These are phyloP conservation scores for Rhagoletis pomonella DNA, from an alignment of 1,140 invertebrate genomes.

Conservation along the genomic window DNA sequence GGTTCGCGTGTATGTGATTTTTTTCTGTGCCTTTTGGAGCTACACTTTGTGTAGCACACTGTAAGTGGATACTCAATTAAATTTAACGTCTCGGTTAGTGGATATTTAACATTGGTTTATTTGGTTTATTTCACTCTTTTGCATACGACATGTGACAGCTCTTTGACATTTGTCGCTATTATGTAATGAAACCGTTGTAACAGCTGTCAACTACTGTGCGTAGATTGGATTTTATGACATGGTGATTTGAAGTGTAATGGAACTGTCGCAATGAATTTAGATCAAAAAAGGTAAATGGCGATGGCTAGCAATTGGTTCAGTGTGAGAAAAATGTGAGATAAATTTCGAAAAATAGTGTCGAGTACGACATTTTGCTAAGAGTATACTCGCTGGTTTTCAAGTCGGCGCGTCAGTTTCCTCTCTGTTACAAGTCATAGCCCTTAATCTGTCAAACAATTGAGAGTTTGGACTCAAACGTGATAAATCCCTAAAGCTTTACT, in stretches of 20 bases:
- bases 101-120: neutral
- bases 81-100: neutral
- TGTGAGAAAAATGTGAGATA: neutral
- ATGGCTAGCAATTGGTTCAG: neutral
- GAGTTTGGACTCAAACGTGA: no score
- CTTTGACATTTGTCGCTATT: slow-evolving; percentile 44
- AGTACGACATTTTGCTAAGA: no score
- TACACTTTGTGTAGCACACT: neutral
- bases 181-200: slow-evolving; percentile 50
- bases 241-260: slow-evolving; percentile 48
- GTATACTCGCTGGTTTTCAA: no score
- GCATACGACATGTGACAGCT: slow-evolving; percentile 47
- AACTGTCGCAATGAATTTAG: slow-evolving; percentile 38
- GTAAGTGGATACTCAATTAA: slow-evolving; percentile 37
- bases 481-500: no score
- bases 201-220: slow-evolving; percentile 49
- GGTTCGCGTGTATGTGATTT: slow-evolving; percentile 13
- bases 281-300: neutral
- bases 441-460: no score
- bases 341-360: no score
- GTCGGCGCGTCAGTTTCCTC: no score
- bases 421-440: no score
- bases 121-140: neutral
- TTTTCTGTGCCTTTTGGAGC: neutral
- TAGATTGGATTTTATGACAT: slow-evolving; percentile 42